Conservation (phyloP, 1,140 invertebrate species). For the Neotoxoptera formosana region DNA sequence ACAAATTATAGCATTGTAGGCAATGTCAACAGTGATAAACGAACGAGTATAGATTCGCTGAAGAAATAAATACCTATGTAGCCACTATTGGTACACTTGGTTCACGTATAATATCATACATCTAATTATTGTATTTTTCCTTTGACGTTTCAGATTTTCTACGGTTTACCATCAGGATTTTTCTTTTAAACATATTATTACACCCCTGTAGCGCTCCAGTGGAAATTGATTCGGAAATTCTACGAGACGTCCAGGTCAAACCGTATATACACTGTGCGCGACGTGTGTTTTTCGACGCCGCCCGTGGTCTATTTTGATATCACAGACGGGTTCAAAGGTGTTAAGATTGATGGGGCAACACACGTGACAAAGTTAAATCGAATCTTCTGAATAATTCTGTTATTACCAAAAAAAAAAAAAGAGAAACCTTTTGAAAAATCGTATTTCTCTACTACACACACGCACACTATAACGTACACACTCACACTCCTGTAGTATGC, state of each 20-base stretch:
- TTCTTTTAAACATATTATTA: not conserved
- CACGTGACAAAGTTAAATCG: constrained; percentile 46
- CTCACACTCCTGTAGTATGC: not conserved
- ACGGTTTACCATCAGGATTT: not conserved
- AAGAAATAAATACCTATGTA: not conserved
- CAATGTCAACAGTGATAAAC: not conserved
- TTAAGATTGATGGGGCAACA: constrained; percentile 28
- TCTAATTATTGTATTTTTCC: not conserved
- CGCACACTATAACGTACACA: not conserved
- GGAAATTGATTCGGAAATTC: not conserved
- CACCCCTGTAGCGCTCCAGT: not conserved
- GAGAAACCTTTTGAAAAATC: constrained; percentile 50
- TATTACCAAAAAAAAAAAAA: constrained; percentile 42
- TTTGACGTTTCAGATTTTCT: not conserved
- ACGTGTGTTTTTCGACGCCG: not conserved
- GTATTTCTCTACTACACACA: not conserved
- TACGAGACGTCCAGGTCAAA: not conserved
- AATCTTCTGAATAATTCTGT: constrained; percentile 40
- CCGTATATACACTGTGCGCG: not conserved
- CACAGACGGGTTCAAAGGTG: constrained; percentile 9
- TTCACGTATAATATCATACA: not conserved
- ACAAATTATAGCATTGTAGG: not conserved
- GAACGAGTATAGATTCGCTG: not conserved
- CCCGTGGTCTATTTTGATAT: constrained; percentile 17
- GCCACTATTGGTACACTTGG: too few species aligned